phyloP scores from a whole-genome alignment of 2,888 invertebrate species.

The Mystacides longicornis region DNA sequence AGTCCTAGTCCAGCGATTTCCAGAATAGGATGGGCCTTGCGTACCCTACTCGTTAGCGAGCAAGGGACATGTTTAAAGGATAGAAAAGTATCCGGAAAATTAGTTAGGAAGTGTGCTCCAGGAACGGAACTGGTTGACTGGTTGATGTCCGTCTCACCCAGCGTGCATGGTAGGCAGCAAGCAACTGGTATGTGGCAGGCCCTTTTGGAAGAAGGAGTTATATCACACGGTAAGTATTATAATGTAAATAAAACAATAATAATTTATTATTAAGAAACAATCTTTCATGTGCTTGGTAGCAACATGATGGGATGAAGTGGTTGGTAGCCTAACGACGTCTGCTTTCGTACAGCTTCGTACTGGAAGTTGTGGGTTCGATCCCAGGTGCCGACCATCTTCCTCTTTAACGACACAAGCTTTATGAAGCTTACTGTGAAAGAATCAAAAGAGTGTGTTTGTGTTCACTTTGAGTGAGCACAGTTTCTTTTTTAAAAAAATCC shows the following conservation, averaged over 20 bases:
- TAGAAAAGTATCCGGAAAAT: constrained; percentile 55
- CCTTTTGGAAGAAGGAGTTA: constrained; percentile 69
- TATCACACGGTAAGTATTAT: constrained; percentile 56
- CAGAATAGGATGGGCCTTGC: constrained; percentile 61
- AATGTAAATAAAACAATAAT: neutral
- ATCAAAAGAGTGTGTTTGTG: too few relatives aligned
- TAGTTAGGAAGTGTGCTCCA: constrained; percentile 63
- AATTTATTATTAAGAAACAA: too few relatives aligned
- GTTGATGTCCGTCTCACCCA: constrained; percentile 57
- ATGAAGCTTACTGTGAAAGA: too few relatives aligned
- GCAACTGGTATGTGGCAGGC: constrained; percentile 81
- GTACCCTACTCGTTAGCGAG: constrained; percentile 58
- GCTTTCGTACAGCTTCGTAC: too few relatives aligned
- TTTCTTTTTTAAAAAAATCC: too few relatives aligned
- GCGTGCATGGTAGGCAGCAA: constrained; percentile 58
- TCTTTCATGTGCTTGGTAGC: too few relatives aligned
- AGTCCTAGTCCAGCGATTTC: constrained; percentile 58
- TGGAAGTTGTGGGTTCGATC: too few relatives aligned
- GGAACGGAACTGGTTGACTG: constrained; percentile 78
- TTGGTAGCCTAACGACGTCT: too few relatives aligned
- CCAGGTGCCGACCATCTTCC: too few relatives aligned
- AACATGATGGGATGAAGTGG: too few relatives aligned
- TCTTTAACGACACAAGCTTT: too few relatives aligned
- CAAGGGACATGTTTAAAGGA: constrained; percentile 57
- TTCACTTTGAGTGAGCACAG: too few relatives aligned